Base-by-base conservation (phyloP, 2,797 vertebrate genomes). In the Gymnodraco acuticeps region DNA sequence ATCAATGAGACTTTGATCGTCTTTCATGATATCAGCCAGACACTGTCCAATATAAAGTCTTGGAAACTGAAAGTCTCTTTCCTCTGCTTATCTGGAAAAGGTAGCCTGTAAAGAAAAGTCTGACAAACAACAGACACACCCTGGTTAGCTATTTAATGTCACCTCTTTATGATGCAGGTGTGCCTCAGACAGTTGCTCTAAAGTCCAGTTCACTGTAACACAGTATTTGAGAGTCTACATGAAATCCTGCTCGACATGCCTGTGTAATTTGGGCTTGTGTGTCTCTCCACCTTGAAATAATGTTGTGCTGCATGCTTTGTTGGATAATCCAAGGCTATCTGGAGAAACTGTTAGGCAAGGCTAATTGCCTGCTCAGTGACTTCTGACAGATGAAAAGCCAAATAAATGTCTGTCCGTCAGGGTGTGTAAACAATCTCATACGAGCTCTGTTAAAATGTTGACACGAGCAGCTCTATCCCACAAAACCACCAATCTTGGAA, bases 401-500 rank as follows among this genome's bases (percentile, higher is more conserved):
- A 85, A 83, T 59, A 85, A 83, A 81, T 76, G 52, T 83, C 79
- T 54, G 68, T 64, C 65, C 56, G 43, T 75, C 78, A 69, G 50
- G n/a, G 55, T 51, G 56, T 65, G 67, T 88, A 83, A 86, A 87
- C 83, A 77, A 7, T 83, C 15, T 59, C 45, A 66, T 52, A 58
- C 10, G 4, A 78, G 27, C 38, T 38, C 46, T 62, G n/a, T 52
- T 27, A 55, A 83, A 82, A 83, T 65, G 59, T 58, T 78, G 77
- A 78, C 67, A 47, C 2, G 1, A 73, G 65, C 42, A 73, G n/a
- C 67, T 82, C 13, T 69, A 51, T 56, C 65, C 33, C 71, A 87
- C 80, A 77, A 86, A 91, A 85, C 83, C 72, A 77, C 78, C 54
- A 66, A 52, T 79, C 41, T 64, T 77, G 65, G 56, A 84, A 86